Base-by-base conservation (phyloP, 2,888 invertebrate genomes). In the Noctua comes region DNA sequence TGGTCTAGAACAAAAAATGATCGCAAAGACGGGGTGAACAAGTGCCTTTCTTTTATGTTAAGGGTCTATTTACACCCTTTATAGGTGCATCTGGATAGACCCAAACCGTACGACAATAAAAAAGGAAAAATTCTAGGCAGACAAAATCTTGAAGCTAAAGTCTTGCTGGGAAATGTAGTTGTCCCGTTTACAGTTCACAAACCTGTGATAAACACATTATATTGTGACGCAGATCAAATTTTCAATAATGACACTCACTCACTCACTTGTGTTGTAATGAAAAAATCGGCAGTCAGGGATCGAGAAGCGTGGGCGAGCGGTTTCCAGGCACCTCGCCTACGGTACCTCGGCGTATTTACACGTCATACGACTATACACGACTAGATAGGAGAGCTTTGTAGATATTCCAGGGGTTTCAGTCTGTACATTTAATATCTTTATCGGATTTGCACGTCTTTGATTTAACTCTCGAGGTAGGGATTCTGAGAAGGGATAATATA, bases 261-360 rank as follows among this genome's bases (percentile, higher is more conserved):
- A 57, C 71, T 76, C 68, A 64, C 77, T 77, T 64, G 16, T 57
- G 31, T 48, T 43, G 65, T 79, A 82, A 79, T 81, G 76, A 82
- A 84, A 84, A 87, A 79, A 79, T 75, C 77, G 77, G 84, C 86
- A 77, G 86, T 73, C 77, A 80, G 77, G 85, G 79, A 79, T 73
- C 40, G 40, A 8, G 18, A 24, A 8, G 83, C 84, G 90, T 90
- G 80, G 90, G 90, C 82, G 90, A 73, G 83, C 86, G 68, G 74
- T 89, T 83, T 84, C 86, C 84, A 89, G 88, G 86, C 86, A 77
- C 62, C 18, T 69, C 86, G 62, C 76, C 79, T 77, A 88, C 85
- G 46, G 40, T 11, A 64, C n/a, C 48, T 54, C n/a, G 54, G 21
- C 54, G 24, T 73, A 68, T 72, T 54, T 68, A 85, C 16, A 77